Base-by-base conservation (phyloP, 2,797 vertebrate species). In the Uromys caudimaculatus region DNA sequence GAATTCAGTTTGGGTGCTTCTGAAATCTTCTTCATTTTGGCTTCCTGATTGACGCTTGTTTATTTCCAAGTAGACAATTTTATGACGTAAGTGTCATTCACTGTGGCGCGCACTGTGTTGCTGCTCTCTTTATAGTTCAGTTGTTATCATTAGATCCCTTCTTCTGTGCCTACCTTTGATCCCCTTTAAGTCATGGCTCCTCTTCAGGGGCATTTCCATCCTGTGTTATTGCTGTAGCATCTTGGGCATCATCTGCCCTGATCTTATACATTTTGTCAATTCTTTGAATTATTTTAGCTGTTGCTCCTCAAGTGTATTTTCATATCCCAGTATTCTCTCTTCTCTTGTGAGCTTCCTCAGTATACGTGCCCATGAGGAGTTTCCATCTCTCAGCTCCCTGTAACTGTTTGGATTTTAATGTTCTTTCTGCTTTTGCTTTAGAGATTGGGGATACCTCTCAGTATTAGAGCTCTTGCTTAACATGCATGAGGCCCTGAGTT, bases 271-370 rank as follows among this genome's bases (percentile, higher is more conserved):
- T 82, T 56, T 69, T n/a, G 35, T 71, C 77, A 91, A 10, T 24
- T 71, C 41, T 41, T 73, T 62, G 21, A 82, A 58, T 35, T 44
- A 27, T 81, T 82, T 41, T 41, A 41, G n/a, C 10, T 9, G 14
- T 32, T 71, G 77, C 27, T 82, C 35, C 32, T 44, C 89, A 24
- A 71, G 27, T 44, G 9, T 38, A 29, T 67, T 69, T 56, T 90
- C 2, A 56, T 35, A 44, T 10, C 19, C 21, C 7, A 16, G 0
- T 14, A 1, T 41, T 41, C 47, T 3, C 5, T 52, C 3, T 3
- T 54, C 17, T 56, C 62, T 38, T 12, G 0, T 56, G 24, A 44
- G n/a, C 50, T 44, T 23, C 50, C 50, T 21, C 41, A 69, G 41
- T 41, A 67, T 1, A 10, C 0, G 1, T 19, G 58, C 44, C 44